Base-by-base conservation (phyloP, 2,113 vertebrate species). In the Scophthalmus maximus region DNA sequence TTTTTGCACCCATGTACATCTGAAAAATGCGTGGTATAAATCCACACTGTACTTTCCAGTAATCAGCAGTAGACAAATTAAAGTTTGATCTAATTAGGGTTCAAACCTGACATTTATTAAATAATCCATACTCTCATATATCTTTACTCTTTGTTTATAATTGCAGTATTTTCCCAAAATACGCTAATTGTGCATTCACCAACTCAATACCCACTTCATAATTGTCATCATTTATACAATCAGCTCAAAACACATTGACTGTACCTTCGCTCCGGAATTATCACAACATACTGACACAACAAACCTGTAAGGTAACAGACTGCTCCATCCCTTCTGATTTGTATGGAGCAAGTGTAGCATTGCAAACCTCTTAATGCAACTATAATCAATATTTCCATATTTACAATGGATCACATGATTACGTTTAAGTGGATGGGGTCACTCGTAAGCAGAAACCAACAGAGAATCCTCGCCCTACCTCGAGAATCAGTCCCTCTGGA, bases 1-100 rank as follows among this genome's bases (percentile, higher is more conserved):
- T 80, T 55, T 68, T 68, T 68, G 82, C 69, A 64, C 59, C 40
- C 55, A 25, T 75, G 57, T 38, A 71, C 61, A 27, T 77, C 26
- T 84, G 50, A 78, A 71, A 56, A 67, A 65, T 25, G 14, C 1
- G 20, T 23, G 3, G 25, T 59, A 11, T 29, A 71, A 78, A 76
- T 53, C 58, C 63, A 51, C 61, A 27, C 27, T 66, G 22, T 29
- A 47, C 42, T 26, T 27, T 32, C 7, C 22, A 46, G 52, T 74
- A 53, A 79, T 77, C 38, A 57, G 9, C 30, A 56, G 62, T 53
- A 55, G 34, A 65, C n/a, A 8, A 30, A 55, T 30, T 17, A 5
- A 7, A 26, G n/a, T 23, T 68, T 57, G 2, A 36, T 42, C 42
- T 51, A 32, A 78, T 71, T 38, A 22, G 4, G 23, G 9, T 23